Evolutionary conservation across 2,888 invertebrate species (phyloP).

Genomic region (Pachymerium ferrugineum): DNA sequence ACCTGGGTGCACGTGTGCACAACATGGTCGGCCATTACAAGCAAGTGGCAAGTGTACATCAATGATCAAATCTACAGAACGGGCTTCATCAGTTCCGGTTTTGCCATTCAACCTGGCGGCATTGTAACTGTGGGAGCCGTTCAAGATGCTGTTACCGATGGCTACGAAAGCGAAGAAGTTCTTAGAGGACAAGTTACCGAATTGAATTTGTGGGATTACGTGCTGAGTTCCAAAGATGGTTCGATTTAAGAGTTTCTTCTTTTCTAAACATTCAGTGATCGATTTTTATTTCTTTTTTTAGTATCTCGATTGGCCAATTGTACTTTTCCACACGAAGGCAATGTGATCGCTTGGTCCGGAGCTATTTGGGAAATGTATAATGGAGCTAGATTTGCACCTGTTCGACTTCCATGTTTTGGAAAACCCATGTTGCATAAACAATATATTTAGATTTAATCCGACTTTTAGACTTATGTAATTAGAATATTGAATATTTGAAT

Average conservation of each 20-base stretch:
- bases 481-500: too few species aligned
- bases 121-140: background rate
- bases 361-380: conserved; percentile 18
- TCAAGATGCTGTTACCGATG: background rate
- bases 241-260: too few species aligned
- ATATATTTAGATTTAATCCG: background rate
- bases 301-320: background rate
- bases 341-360: conserved; percentile 3
- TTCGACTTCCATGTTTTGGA: conserved; percentile 14
- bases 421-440: conserved; percentile 14
- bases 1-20: conserved; percentile 3
- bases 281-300: background rate
- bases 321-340: conserved; percentile 8
- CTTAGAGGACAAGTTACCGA: conserved; percentile 4
- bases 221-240: background rate
- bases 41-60: conserved; percentile 15
- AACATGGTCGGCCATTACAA: background rate
- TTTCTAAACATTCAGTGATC: background rate
- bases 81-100: conserved; percentile 1
- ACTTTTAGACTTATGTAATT: background rate
- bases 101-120: conserved; percentile 6
- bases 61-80: conserved; percentile 16
- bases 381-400: conserved; percentile 16
- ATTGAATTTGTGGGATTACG: conserved; percentile 11
- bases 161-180: background rate